Evolutionary conservation across 2,797 vertebrate species (phyloP), one percentile per base, ranked within the genome.

Genomic region (Paguma larvata): DNA sequence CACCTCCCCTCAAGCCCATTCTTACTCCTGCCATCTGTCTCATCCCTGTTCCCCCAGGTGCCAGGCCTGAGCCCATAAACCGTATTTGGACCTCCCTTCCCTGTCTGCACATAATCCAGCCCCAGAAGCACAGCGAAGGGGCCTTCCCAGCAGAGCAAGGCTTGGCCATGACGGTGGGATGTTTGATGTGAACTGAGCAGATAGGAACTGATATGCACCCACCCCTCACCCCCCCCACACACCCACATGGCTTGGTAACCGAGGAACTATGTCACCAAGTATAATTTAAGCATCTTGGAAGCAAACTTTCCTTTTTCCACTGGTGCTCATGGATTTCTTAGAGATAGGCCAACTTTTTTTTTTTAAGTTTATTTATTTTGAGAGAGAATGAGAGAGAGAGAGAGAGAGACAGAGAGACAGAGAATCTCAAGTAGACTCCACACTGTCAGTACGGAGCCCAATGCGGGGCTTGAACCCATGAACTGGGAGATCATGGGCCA

Each of bases 271-370:
- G 53, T 85, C 77, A 46, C 62, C 30, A 67, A 70, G 88, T 72
- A 62, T 8, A 53, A 4, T 77, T 25, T n/a, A 82, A 94, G 48
- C 77, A 62, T 82, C 95, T 92, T 38, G 21, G 23, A 89, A 94
- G 75, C 19, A 56, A 32, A 65, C 51, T 86, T 84, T 75, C 73
- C 95, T 80, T 86, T 97, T 56, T 41, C 34, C 48, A 75, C 21
- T 30, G 9, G 30, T 21, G 53, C 27, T 56, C 51, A 16, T 30
- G 56, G 56, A 44, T 68, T 68, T 79, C 67, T 89, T 44, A 59
- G 56, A 95, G 78, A 86, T 51, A 27, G 68, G n/a, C 67, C 32
- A 51, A 68, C 32, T 6, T 65, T 59, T 59, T 59, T 59, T 53
- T 59, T 59, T 59, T 9, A 59, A 23, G 56, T 21, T 59, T 59